Conservation (phyloP, 2,888 invertebrate species). For the Megamerina dolium region DNA sequence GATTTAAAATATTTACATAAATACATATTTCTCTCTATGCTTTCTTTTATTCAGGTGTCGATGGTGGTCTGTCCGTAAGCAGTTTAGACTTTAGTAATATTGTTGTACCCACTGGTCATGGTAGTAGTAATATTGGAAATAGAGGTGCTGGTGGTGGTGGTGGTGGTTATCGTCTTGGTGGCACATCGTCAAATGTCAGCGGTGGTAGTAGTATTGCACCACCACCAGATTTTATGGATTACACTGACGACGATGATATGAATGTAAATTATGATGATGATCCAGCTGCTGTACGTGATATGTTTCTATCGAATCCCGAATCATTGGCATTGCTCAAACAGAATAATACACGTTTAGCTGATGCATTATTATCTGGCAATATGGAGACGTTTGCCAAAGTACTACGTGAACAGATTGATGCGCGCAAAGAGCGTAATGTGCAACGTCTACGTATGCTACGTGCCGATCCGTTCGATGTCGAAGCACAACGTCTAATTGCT, state of each 20-base stretch:
- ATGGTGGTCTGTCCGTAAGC: conserved; percentile 26
- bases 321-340: conserved; percentile 85
- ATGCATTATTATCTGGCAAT: conserved; percentile 80
- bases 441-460: conserved; percentile 82
- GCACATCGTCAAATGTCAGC: conserved; percentile 4
- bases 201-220: conserved; percentile 13
- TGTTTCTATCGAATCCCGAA: conserved; percentile 84
- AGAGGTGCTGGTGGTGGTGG: conserved; percentile 33
- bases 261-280: conserved; percentile 63
- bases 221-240: conserved; percentile 18
- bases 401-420: conserved; percentile 74
- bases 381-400: conserved; percentile 73
- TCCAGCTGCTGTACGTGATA: conserved; percentile 76
- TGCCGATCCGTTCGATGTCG: conserved; percentile 92
- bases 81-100: conserved; percentile 80
- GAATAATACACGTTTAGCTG: conserved; percentile 87
- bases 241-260: conserved; percentile 39
- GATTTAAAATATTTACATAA: too few species aligned
- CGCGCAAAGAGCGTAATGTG: conserved; percentile 74
- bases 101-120: conserved; percentile 59
- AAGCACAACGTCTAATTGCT: conserved; percentile 90
- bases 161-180: conserved; percentile 11
- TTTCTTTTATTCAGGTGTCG: too few species aligned
- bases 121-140: conserved; percentile 9
- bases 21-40: too few species aligned